These are phyloP conservation scores for Chrysomela aeneicollis DNA, from an alignment of 2,888 invertebrate species.

Conservation along the genomic window DNA sequence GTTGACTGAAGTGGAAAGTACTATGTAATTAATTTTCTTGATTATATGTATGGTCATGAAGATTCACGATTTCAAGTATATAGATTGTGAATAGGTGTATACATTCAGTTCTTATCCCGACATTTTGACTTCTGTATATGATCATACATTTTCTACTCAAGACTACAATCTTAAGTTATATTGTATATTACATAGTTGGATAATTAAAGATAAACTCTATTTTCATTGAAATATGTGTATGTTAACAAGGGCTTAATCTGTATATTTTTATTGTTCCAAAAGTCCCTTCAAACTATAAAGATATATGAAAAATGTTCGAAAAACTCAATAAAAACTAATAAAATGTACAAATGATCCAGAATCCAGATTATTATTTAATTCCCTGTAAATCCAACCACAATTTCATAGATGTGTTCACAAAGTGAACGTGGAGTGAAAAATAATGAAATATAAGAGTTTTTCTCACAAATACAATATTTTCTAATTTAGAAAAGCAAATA, in stretches of 20 bases:
- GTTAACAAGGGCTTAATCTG: slow-evolving; percentile 57
- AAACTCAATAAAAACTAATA: slow-evolving; percentile 57
- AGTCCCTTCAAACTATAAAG: slow-evolving; percentile 53
- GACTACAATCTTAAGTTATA: slow-evolving; percentile 50
- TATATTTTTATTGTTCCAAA: slow-evolving; percentile 61
- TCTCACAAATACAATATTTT: no score
- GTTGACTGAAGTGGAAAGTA: not conserved
- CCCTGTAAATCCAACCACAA: not conserved
- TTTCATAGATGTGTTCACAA: not conserved
- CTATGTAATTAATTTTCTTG: not conserved
- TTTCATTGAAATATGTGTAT: slow-evolving; percentile 59
- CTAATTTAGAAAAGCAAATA: no score
- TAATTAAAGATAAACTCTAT: slow-evolving; percentile 53
- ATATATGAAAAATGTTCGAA: slow-evolving; percentile 52
- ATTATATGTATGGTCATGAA: not conserved
- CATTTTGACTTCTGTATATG: not conserved
- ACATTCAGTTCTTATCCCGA: not conserved
- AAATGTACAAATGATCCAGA: slow-evolving; percentile 48
- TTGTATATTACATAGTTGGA: slow-evolving; percentile 32
- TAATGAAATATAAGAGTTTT: no score
- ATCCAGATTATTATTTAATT: slow-evolving; percentile 12
- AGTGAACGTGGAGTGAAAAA: not conserved
- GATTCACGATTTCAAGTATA: not conserved
- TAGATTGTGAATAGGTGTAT: not conserved
- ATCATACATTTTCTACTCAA: slow-evolving; percentile 40